phyloP scores from a whole-genome alignment of 2,888 invertebrate genomes.

The Dolichopus griseipennis region DNA sequence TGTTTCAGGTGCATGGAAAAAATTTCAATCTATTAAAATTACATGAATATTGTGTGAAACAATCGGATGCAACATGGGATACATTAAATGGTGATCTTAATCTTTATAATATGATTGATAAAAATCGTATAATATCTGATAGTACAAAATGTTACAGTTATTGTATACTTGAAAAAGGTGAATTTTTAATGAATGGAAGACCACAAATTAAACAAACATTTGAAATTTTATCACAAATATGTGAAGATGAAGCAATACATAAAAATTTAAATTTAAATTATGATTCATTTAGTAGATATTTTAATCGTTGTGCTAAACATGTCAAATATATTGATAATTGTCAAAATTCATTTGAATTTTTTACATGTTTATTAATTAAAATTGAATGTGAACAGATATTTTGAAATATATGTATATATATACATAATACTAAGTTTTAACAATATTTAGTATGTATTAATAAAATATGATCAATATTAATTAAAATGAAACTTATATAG shows the following conservation, averaged over 20 bases:
- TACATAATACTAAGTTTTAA: too few species aligned
- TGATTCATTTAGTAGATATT: neutral
- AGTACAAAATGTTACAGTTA: neutral
- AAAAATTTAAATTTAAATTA: neutral
- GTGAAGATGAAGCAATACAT: neutral
- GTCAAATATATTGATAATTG: neutral
- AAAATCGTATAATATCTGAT: neutral
- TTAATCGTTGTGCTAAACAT: neutral
- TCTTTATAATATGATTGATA: neutral
- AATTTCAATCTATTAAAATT: neutral
- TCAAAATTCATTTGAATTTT: neutral
- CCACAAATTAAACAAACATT: neutral
- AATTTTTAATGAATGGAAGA: neutral
- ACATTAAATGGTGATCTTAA: neutral
- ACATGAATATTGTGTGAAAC: neutral
- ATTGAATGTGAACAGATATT: neutral
- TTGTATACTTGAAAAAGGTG: neutral
- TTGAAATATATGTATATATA: too few species aligned
- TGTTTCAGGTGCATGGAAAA: neutral
- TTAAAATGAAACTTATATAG: too few species aligned
- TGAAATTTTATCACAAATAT: neutral
- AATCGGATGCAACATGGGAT: neutral
- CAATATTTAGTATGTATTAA: too few species aligned
- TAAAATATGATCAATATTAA: too few species aligned
- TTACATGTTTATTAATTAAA: neutral